Evolutionary conservation across 2,888 invertebrate species (phyloP).

Genomic region (Plagiodera versicolora): DNA sequence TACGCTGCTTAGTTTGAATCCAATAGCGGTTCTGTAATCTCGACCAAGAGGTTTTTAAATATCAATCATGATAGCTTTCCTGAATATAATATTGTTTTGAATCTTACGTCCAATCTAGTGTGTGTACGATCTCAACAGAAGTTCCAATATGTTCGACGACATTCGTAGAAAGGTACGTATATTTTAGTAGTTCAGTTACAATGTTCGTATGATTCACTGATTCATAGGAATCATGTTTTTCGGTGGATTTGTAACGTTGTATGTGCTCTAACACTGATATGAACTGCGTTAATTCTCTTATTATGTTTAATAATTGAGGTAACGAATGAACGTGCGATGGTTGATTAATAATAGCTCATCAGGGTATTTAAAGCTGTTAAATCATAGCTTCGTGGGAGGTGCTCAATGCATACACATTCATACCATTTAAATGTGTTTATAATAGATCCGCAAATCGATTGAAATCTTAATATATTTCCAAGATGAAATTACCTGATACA

Average conservation of each 20-base stretch:
- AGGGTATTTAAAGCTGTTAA: not conserved
- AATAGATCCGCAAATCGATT: no score
- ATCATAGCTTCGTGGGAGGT: not conserved
- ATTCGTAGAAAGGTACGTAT: slow-evolving; percentile 11
- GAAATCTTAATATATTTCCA: not conserved
- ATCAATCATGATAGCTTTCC: not conserved
- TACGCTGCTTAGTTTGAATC: slow-evolving; percentile 6
- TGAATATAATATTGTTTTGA: not conserved
- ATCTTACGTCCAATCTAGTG: not conserved
- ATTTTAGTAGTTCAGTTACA: not conserved
- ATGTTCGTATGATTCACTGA: no score
- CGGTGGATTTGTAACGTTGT: no score
- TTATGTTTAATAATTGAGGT: not conserved
- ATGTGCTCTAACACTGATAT: no score
- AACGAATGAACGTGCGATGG: not conserved
- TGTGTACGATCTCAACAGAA: not conserved
- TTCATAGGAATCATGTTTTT: no score
- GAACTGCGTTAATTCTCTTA: no score
- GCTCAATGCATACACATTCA: not conserved
- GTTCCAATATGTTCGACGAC: slow-evolving; percentile 6
- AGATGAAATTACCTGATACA: not conserved
- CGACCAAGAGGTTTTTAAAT: not conserved
- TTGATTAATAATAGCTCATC: not conserved
- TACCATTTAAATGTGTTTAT: not conserved
- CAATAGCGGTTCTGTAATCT: slow-evolving; percentile 4